Evolutionary conservation across 92 coral and sea anemone species (phyloP), one percentile per base, ranked within the genome.

Genomic region (Porites rus): DNA sequence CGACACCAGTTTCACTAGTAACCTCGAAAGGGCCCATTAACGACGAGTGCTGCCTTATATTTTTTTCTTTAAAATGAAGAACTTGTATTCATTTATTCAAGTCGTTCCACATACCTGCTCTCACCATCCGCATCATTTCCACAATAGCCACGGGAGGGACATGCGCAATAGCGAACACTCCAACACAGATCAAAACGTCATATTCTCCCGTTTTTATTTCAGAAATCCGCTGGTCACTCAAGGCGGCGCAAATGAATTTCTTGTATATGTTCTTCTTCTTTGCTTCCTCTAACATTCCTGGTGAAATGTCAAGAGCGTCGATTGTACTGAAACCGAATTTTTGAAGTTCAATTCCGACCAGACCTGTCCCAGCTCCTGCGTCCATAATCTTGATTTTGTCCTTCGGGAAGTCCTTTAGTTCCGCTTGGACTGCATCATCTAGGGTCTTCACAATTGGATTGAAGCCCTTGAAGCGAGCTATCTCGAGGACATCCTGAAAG

Each of bases 231-330:
- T 79, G 72, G 20, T 19, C 84, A 9, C 24, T n/a, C 25, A 79
- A 51, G n/a, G 54, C 50, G 7, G 67, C 84, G 31, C 84, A 79
- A 24, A 79, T 79, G 56, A 62, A 61, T 61, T 80, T 80, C 58
- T 66, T 28, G 75, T 80, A 66, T 7, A 79, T 56, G 54, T 65
- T 79, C 21, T 79, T 79, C 61, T 65, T 58, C 52, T 54, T 79
- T 20, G 85, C 85, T 8, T 59, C 60, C 8, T 80, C 60, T 28
- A 80, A 71, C 85, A 80, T 80, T 67, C 51, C 75, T n/a, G 64
- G 75, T 16, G 85, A 80, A 73, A 68, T 68, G 38, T 80, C 85
- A 7, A 80, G 85, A 2, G 85, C 85, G 68, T 65, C 75, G 68
- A 67, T 67, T 25, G 64, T 80, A 46, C 76, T 80, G 62, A 25